phyloP scores from a whole-genome alignment of 2,113 vertebrate species.

The Myotis brandtii region DNA sequence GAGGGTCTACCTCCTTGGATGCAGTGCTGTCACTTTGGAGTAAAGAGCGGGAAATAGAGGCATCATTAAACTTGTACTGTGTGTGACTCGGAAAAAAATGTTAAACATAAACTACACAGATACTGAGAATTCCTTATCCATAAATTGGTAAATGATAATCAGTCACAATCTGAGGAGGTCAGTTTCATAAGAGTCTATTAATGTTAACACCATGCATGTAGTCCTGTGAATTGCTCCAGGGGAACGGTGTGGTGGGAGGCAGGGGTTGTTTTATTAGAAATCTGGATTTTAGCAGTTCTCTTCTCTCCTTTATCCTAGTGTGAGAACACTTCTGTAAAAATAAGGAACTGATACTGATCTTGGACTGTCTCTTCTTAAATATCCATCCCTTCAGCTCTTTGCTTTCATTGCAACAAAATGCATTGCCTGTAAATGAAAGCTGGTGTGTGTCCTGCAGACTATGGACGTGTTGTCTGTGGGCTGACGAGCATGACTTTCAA shows the following conservation, averaged over 20 bases:
- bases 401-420: conserved; percentile 52
- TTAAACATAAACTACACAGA: neutral
- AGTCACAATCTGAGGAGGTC: neutral
- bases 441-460: neutral
- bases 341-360: conserved; percentile 1
- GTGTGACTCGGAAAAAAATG: conserved; percentile 42
- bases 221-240: neutral
- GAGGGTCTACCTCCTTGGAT: conserved; percentile 49
- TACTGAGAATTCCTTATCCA: conserved; percentile 38
- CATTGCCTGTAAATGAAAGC: neutral
- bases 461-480: neutral
- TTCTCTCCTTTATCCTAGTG: neutral
- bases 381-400: conserved; percentile 1
- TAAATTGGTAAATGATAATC: conserved; percentile 60
- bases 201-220: neutral
- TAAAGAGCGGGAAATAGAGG: conserved; percentile 56
- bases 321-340: conserved; percentile 30
- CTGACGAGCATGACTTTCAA: neutral
- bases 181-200: conserved; percentile 12
- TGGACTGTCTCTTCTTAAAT: neutral
- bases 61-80: conserved; percentile 46
- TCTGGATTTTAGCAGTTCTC: rapidly evolving
- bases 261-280: conserved; percentile 20
- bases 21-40: conserved; percentile 57
- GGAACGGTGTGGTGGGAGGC: neutral